Base-by-base conservation (phyloP, 1,140 invertebrate genomes). In the Limonius californicus region DNA sequence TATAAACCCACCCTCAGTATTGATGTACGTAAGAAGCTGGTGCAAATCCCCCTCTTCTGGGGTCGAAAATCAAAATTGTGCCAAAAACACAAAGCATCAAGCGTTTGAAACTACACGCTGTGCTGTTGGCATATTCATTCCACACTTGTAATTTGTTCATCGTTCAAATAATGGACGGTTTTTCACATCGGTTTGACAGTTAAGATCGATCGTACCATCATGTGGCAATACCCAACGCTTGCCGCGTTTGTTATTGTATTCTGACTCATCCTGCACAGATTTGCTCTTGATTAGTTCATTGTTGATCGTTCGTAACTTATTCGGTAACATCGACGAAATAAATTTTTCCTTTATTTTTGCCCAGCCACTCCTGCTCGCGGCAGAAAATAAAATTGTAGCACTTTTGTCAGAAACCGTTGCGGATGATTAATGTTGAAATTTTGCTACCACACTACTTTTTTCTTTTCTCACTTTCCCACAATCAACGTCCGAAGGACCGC, bases 161-260 rank as follows among this genome's bases (percentile, higher is more conserved):
- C 45, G 60, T 55, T 42, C 50, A 27, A 54, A 56, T 32, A 61
- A 61, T 53, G 35, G 39, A 27, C 14, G 55, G 54, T 23, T 53
- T 62, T 57, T 32, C 54, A 23, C 60, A 57, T 60, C 61, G 32
- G 14, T 23, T 32, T 69, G 65, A 67, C 68, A 67, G 65, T 43
- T 59, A 62, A 69, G 68, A 69, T 69, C 68, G 68, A 69, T 68
- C 59, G 60, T 61, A 56, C 64, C 64, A 64, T 64, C 67, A 66
- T 67, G 59, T 58, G 32, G 64, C 56, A 61, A 57, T 57, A 43
- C n/a, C 19, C 39, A 43, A 27, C 56, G 42, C 56, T 57, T 57
- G 56, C 54, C 54, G 20, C 39, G 18, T 57, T 57, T 20, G 56
- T 55, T 55, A 55, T 55, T 55, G 54, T 55, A 32, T 55, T 55